Conservation (phyloP, 2,888 invertebrate genomes). For the Biston betularia region DNA sequence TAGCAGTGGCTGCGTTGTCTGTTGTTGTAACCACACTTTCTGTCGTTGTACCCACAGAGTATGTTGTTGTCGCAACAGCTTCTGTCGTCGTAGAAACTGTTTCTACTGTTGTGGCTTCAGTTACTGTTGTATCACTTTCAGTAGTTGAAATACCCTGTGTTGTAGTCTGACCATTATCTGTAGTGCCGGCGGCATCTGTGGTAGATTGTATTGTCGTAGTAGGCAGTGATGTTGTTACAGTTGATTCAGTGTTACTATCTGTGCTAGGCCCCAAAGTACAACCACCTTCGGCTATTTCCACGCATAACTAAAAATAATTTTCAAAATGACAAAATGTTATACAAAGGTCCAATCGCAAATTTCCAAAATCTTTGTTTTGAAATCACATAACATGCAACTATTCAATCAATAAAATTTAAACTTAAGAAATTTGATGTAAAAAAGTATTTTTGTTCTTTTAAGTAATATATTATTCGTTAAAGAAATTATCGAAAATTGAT, state of each 20-base stretch:
- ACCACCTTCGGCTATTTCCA: conserved; percentile 24
- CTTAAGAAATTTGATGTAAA: no score
- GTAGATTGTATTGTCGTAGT: background rate
- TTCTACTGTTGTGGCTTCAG: background rate
- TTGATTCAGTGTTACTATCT: conserved; percentile 17
- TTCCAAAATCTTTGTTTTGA: background rate
- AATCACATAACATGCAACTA: no score
- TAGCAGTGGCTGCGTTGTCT: background rate
- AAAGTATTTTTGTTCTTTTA: no score
- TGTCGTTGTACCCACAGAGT: background rate
- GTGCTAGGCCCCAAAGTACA: conserved; percentile 18
- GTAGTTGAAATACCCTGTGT: background rate
- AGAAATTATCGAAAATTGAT: no score
- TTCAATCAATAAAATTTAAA: no score
- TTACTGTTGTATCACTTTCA: conserved; percentile 2
- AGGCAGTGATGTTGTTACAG: conserved; percentile 14
- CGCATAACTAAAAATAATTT: conserved; percentile 23
- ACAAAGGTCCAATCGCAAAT: no score
- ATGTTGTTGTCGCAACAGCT: background rate
- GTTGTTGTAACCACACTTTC: background rate
- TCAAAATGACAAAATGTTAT: no score
- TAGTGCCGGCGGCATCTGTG: background rate
- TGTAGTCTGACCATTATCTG: background rate
- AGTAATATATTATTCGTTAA: no score
- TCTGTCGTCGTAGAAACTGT: background rate